Evolutionary conservation across 2,797 vertebrate genomes (phyloP).

Genomic region (Hybognathus amarus): DNA sequence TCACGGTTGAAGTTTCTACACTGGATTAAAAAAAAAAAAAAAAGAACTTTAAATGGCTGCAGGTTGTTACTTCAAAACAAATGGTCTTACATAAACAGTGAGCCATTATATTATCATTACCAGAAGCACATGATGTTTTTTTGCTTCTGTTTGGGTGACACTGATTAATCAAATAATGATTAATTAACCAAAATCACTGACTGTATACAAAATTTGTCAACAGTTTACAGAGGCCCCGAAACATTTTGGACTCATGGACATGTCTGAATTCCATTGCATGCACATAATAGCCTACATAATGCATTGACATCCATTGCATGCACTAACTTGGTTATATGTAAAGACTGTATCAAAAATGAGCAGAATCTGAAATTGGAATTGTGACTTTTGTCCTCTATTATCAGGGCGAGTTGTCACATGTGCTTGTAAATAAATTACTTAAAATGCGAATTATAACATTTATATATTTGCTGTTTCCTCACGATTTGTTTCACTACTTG

Average conservation of each 20-base stretch:
- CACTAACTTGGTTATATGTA: background rate
- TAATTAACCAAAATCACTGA: background rate
- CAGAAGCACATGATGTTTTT: background rate
- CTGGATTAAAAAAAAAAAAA: background rate
- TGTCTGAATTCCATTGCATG: background rate
- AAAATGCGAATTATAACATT: background rate
- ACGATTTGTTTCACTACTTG: background rate
- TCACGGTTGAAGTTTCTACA: constrained; percentile 2
- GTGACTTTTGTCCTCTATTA: background rate
- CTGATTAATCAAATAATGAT: background rate
- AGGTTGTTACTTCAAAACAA: background rate
- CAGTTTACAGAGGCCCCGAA: background rate
- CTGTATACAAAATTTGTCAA: background rate
- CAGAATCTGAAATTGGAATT: background rate
- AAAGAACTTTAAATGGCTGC: background rate
- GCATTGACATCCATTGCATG: background rate
- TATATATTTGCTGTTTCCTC: background rate
- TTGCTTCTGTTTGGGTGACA: background rate
- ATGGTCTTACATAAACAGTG: constrained; percentile 1
- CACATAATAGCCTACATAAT: background rate
- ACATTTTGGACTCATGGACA: background rate
- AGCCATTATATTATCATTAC: background rate
- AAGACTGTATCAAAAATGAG: background rate
- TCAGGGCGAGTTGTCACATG: background rate
- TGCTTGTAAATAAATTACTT: background rate